Percentiles rank a stretch among this genome's conserved stretches.
These are phyloP conservation scores for Melopsittacus undulatus DNA, from an alignment of 2,797 vertebrate species.

Conservation along the genomic window DNA sequence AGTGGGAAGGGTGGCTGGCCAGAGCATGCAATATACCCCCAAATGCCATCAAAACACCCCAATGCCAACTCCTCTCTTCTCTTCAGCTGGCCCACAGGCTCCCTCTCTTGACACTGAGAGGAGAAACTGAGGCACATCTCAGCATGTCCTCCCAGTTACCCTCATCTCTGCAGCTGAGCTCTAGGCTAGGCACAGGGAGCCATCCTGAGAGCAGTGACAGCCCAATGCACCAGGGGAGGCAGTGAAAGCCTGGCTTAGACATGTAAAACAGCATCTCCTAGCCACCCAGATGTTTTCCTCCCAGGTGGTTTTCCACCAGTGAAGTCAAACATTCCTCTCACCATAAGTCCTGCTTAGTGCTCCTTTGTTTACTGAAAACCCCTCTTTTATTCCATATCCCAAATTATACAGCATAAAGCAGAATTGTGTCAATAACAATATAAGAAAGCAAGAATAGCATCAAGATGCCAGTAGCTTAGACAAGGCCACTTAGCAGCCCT, in stretches of 20 bases:
- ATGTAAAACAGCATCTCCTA: neutral
- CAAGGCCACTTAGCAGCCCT: neutral
- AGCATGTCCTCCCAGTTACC: neutral
- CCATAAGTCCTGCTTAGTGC: neutral
- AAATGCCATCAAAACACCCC: neutral
- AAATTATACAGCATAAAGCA: neutral
- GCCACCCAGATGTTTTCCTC: neutral
- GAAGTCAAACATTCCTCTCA: neutral
- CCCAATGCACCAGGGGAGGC: rapidly evolving
- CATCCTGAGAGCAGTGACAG: neutral
- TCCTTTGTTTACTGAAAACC: neutral
- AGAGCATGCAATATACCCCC: neutral
- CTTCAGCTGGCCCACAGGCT: neutral
- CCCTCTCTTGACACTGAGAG: neutral
- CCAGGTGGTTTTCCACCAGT: neutral
- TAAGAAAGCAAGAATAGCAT: neutral
- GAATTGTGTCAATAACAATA: neutral
- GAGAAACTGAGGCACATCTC: neutral
- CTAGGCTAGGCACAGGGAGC: neutral
- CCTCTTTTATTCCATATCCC: neutral
- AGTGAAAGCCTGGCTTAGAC: neutral
- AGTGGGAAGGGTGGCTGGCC: rapidly evolving
- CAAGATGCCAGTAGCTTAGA: neutral
- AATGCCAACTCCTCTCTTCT: neutral
- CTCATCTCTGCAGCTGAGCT: neutral